These are phyloP conservation scores for Aethina tumida DNA, from an alignment of 1,140 invertebrate genomes.

Conservation along the genomic window DNA sequence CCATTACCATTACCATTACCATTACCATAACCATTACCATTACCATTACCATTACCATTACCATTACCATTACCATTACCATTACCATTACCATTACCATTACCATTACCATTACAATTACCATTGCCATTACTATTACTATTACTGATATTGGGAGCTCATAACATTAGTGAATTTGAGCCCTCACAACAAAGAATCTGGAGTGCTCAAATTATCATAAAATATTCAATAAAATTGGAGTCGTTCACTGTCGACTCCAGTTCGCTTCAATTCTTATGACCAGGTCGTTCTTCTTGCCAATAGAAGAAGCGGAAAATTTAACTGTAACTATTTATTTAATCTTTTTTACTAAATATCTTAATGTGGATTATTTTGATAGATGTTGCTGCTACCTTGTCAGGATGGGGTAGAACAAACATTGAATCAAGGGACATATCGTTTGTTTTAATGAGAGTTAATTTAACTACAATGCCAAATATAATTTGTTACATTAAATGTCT, in stretches of 20 bases:
- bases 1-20: too few relatives aligned
- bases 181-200: slow-evolving; percentile 28
- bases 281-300: slow-evolving; percentile 21
- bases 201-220: slow-evolving; percentile 31
- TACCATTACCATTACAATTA: too few relatives aligned
- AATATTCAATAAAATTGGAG: slow-evolving; percentile 42
- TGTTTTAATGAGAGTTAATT: background rate
- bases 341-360: too few relatives aligned
- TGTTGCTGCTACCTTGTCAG: background rate
- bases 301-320: slow-evolving; percentile 9
- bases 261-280: slow-evolving; percentile 12
- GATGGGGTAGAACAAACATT: background rate
- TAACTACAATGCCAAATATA: background rate
- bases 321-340: too few relatives aligned
- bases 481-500: too few relatives aligned
- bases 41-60: too few relatives aligned
- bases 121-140: too few relatives aligned
- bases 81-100: too few relatives aligned
- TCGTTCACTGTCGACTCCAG: slow-evolving; percentile 37
- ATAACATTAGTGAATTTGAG: slow-evolving; percentile 37
- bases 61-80: too few relatives aligned
- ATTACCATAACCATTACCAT: too few relatives aligned
- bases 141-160: slow-evolving; percentile 41
- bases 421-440: background rate
- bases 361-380: too few relatives aligned